Evolutionary conservation across 2,113 vertebrate genomes (phyloP), one percentile per base, ranked within the genome.

Genomic region (Myiagra hebetior): DNA sequence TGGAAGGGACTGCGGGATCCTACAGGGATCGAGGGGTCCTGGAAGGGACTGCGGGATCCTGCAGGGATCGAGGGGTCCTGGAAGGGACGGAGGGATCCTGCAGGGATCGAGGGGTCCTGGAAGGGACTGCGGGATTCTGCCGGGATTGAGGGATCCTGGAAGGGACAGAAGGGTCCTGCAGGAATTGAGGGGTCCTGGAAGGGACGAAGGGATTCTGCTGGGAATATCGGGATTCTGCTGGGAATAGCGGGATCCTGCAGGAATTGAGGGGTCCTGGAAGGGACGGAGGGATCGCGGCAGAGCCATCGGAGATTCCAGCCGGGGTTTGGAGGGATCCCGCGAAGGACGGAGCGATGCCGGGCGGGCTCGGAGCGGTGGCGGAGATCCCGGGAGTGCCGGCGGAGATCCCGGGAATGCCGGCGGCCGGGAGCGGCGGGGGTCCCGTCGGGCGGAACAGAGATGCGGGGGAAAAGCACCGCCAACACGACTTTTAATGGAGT

Each of bases 401-500:
- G 6, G 56, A 21, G 30, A n/a, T 70, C 47, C 74, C 41, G 65
- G 73, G 57, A 46, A 55, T 6, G 59, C 59, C 68, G 37, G 68
- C 81, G 18, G 57, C 30, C 62, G 72, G 74, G 85, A 39, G 5
- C 13, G 42, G 67, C 57, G 67, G 50, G 76, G 59, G 35, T 80
- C 86, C 86, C 67, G 67, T 80, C 86, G 67, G 85, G 85, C 42
- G 80, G 74, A 97, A 91, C 85, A 97, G 92, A 95, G n/a, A 97
- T 93, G 63, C 94, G 95, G 70, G 78, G 84, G 53, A 47, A 97
- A 98, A 98, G 99, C 99, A 98, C 82, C 97, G 69, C 95, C 98
- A 99, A 98, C 98, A 99, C 99, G 98, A 99, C 98, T 99, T 99
- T 99, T 99, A 99, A 99, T 99, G 99, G 98, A 99, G 98, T 98